These are phyloP conservation scores for Cephonodes hylas DNA, from an alignment of 2,888 invertebrate genomes.

Conservation along the genomic window DNA sequence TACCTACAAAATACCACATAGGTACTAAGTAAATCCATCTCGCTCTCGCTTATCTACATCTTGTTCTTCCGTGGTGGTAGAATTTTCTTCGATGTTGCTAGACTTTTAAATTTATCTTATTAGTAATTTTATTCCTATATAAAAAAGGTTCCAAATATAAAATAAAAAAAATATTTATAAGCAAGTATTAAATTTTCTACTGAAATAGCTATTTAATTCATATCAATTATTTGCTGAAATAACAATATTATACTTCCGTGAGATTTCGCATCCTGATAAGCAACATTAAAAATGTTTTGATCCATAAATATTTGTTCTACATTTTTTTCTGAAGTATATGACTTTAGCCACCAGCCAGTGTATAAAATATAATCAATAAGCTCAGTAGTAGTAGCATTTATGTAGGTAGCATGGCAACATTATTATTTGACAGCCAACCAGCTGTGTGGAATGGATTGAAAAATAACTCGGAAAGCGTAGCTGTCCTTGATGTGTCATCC, in stretches of 20 bases:
- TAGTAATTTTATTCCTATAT: background rate
- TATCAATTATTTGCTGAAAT: too few species aligned
- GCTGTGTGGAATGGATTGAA: conserved; percentile 72
- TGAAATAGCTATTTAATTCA: too few species aligned
- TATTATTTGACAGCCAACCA: conserved; percentile 69
- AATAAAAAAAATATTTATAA: too few species aligned
- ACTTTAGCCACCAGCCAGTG: background rate
- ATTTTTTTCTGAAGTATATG: background rate
- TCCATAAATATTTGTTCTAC: too few species aligned
- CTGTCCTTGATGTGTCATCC: conserved; percentile 79
- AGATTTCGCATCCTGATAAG: too few species aligned
- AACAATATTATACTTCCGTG: too few species aligned
- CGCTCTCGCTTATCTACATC: background rate
- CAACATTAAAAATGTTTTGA: too few species aligned
- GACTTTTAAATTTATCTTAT: background rate
- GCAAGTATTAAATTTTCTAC: too few species aligned
- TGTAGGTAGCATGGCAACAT: conserved; percentile 55
- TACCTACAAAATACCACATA: background rate
- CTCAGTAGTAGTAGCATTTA: conserved; percentile 34
- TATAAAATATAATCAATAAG: background rate
- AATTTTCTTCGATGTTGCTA: background rate
- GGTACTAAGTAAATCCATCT: background rate
- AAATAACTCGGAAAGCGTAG: conserved; percentile 67
- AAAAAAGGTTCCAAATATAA: background rate
- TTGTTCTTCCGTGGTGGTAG: background rate